Conservation (phyloP, 2,888 invertebrate species). For the Phragmatobia fuliginosa region DNA sequence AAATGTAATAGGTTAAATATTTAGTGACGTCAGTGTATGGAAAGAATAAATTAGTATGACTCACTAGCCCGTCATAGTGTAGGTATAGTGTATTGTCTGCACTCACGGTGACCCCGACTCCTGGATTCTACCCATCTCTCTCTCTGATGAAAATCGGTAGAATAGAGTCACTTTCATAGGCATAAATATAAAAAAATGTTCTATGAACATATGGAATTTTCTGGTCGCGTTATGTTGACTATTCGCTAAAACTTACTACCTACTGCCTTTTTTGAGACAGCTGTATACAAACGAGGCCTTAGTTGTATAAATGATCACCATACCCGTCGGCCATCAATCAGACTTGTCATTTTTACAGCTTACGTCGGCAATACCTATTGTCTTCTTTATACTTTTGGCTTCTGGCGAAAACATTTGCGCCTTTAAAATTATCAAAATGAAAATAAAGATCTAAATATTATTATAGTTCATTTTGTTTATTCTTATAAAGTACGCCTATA, state of each 20-base stretch:
- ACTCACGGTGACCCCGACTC: too few species aligned
- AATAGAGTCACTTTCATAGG: too few species aligned
- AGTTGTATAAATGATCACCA: not conserved
- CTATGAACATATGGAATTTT: too few species aligned
- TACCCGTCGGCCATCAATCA: not conserved
- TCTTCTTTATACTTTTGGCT: not conserved
- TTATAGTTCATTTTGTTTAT: not conserved
- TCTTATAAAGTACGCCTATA: not conserved
- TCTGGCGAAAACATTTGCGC: not conserved
- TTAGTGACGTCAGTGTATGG: too few species aligned
- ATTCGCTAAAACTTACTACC: not conserved
- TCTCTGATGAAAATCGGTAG: too few species aligned
- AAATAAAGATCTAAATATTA: too few species aligned
- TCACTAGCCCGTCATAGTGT: too few species aligned
- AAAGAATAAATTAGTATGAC: not conserved
- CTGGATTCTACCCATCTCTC: too few species aligned
- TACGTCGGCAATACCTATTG: not conserved
- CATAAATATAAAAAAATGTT: too few species aligned
- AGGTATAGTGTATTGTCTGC: too few species aligned
- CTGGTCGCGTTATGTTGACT: not conserved
- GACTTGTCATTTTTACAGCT: not conserved
- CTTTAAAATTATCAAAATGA: too few species aligned
- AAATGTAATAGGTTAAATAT: too few species aligned
- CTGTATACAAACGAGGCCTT: not conserved
- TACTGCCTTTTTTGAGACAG: not conserved